Conservation (phyloP, 2,888 invertebrate genomes). For the Malachius bipustulatus region DNA sequence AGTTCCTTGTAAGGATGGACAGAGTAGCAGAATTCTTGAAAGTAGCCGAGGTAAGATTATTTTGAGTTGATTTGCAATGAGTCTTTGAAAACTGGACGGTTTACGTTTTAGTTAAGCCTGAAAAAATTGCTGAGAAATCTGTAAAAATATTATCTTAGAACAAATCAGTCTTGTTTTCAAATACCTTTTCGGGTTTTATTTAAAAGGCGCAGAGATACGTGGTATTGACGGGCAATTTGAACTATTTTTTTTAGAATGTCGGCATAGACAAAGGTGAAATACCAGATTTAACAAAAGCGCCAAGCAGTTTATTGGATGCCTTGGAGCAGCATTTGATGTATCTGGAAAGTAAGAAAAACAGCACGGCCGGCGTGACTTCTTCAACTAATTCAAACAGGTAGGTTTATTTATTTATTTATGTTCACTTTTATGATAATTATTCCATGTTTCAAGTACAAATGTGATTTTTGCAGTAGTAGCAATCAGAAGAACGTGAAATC, state of each 20-base stretch:
- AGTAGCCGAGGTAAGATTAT: constrained; percentile 51
- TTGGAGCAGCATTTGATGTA: constrained; percentile 90
- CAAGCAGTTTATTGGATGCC: constrained; percentile 92
- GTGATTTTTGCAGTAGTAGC: constrained; percentile 39
- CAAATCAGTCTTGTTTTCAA: too few species aligned
- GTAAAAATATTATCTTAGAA: too few species aligned
- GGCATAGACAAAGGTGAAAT: constrained; percentile 98
- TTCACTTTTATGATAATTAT: too few species aligned
- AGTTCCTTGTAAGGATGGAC: constrained; percentile 97
- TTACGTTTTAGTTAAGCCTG: too few species aligned
- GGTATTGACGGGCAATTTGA: too few species aligned
- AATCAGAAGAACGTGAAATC: constrained; percentile 83
- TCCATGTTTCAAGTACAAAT: neutral
- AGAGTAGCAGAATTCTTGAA: constrained; percentile 95
- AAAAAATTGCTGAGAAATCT: too few species aligned
- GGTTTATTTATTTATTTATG: too few species aligned
- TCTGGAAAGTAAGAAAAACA: constrained; percentile 85
- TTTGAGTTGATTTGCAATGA: neutral
- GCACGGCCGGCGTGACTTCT: constrained; percentile 26
- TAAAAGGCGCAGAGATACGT: too few species aligned
- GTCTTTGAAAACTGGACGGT: too few species aligned
- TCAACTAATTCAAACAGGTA: constrained; percentile 4
- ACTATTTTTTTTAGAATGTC: constrained; percentile 51
- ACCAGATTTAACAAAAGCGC: constrained; percentile 95
- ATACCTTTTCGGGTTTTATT: too few species aligned